Base-by-base conservation (phyloP, 2,888 invertebrate genomes). In the Drosophila engyochracea region DNA sequence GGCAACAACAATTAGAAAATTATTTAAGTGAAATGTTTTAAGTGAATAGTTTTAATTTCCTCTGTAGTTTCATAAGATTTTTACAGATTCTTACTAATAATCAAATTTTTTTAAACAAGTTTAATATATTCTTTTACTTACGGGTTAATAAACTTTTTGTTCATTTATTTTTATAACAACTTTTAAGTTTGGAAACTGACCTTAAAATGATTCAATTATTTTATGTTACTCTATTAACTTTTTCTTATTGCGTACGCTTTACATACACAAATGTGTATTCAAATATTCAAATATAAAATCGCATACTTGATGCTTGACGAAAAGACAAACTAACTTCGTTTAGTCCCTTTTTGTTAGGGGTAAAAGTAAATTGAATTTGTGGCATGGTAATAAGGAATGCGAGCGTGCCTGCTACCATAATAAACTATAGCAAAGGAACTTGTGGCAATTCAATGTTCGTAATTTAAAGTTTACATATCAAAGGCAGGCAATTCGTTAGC, bases 401-500 rank as follows among this genome's bases (percentile, higher is more conserved):
- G 28, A 30, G 12, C 19, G 28, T 37, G 35, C 31, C 31, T 35
- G 47, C 37, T 47, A 7, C 14, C 2, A 58, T 39, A 57, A 65
- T 60, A 54, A 76, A 67, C 65, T 63, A 55, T 55, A 7, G 31
- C 1, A 19, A 22, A 41, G 51, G 30, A 62, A n/a, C 19, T 12
- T 22, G 37, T n/a, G 47, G 25, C 59, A 51, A 54, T 41, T 44
- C 37, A 30, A 54, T n/a, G 30, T 31, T 60, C 67, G 67, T 58
- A 53, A 68, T 61, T 77, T 65, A 49, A 73, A 63, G 67, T 37
- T 49, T 16, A 60, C 76, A 52, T 52, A n/a, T 59, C 54, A 64
- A 64, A 73, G 76, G 53, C 54, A 64, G 73, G 60, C 39, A 66
- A 58, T 60, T 51, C 33, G 35, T 22, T 51, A 33, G 63, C 52